These are phyloP conservation scores for Amblyopsis rosae DNA, from an alignment of 2,113 vertebrate genomes.

Conservation along the genomic window DNA sequence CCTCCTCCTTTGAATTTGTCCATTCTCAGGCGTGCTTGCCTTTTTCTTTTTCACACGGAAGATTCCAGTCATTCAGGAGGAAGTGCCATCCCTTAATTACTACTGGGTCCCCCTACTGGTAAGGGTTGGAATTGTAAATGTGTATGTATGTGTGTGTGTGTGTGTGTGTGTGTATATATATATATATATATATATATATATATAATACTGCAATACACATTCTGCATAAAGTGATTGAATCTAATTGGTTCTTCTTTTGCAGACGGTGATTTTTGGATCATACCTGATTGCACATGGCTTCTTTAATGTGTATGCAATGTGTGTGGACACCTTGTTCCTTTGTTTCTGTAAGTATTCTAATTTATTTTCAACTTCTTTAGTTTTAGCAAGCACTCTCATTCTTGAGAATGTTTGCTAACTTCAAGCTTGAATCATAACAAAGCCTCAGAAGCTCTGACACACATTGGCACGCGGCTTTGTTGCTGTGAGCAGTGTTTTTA, in stretches of 20 bases:
- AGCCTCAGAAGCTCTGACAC: too few relatives aligned
- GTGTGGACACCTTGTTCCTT: conserved; percentile 96
- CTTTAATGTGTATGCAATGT: conserved; percentile 96
- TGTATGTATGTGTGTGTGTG: too few relatives aligned
- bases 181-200: neutral
- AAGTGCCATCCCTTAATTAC: conserved; percentile 87
- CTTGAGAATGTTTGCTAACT: too few relatives aligned
- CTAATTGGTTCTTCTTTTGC: conserved; percentile 43
- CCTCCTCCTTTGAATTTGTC: neutral
- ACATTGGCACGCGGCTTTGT: too few relatives aligned
- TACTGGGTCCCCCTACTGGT: conserved; percentile 95
- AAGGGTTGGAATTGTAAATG: conserved; percentile 58
- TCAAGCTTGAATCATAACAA: too few relatives aligned
- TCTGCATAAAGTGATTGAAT: neutral
- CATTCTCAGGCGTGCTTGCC: conserved; percentile 83
- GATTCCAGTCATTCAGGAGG: conserved; percentile 79
- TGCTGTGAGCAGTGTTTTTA: too few relatives aligned
- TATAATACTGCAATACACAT: neutral
- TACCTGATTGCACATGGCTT: conserved; percentile 93
- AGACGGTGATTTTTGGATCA: conserved; percentile 91
- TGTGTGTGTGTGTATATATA: too few relatives aligned
- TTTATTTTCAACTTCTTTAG: neutral
- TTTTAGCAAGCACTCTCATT: too few relatives aligned
- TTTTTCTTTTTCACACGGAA: conserved; percentile 92
- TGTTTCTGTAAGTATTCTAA: conserved; percentile 92